A percentile compares a stretch with the other conserved stretches of the same genome.
Evolutionary conservation across 2,888 invertebrate genomes (phyloP).

Genomic region (Patella pellucida): DNA sequence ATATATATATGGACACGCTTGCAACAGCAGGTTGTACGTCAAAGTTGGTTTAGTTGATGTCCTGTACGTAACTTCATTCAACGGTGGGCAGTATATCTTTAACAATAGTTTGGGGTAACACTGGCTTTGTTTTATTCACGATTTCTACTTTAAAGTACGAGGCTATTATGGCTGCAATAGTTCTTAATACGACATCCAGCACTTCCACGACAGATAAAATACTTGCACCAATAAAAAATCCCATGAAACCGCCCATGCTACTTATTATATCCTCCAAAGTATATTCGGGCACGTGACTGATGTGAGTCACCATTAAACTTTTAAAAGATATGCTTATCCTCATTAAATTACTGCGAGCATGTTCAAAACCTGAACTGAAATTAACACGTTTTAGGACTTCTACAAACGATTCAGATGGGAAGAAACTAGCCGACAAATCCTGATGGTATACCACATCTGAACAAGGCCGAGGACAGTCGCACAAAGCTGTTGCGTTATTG

Average conservation of each 20-base stretch:
- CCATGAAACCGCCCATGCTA: not conserved
- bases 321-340: conserved; percentile 1
- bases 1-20: no score
- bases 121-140: no score
- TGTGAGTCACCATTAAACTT: not conserved
- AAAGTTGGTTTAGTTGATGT: no score
- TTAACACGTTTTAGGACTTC: not conserved
- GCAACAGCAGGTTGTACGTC: no score
- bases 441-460: not conserved
- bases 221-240: not conserved
- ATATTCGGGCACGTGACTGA: not conserved
- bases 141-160: no score
- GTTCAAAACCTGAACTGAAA: not conserved
- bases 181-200: not conserved
- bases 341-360: not conserved
- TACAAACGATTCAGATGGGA: not conserved
- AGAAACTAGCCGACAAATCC: not conserved
- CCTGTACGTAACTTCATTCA: no score
- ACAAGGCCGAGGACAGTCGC: not conserved
- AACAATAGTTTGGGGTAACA: no score
- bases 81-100: no score
- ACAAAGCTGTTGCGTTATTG: not conserved
- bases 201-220: not conserved
- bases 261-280: not conserved
- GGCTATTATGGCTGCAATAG: not conserved